phyloP scores from a whole-genome alignment of 2,797 vertebrate genomes.

The Dendrocincla fuliginosa region DNA sequence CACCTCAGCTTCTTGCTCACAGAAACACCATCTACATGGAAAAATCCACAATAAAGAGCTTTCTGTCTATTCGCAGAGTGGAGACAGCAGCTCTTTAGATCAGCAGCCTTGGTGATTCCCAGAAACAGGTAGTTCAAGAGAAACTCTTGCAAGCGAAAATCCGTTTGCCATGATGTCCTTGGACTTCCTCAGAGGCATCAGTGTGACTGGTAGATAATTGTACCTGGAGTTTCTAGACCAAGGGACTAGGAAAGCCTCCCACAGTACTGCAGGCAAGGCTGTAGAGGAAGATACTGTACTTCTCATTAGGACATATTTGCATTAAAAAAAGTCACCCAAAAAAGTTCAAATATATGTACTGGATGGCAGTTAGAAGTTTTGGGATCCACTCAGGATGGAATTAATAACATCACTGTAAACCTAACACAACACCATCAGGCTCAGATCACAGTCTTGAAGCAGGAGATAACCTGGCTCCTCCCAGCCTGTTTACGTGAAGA shows the following conservation, averaged over 20 bases:
- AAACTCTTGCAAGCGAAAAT: not conserved
- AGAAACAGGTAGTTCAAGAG: not conserved
- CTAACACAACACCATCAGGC: not conserved
- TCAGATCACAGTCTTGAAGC: not conserved
- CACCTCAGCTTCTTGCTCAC: not conserved
- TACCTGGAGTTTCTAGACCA: not conserved
- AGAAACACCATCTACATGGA: not conserved
- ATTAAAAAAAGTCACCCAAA: not conserved
- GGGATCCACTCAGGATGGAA: not conserved
- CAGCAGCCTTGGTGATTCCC: not conserved
- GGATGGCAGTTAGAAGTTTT: not conserved
- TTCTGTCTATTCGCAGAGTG: not conserved
- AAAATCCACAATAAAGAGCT: not conserved
- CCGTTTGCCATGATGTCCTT: not conserved
- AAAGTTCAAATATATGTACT: not conserved
- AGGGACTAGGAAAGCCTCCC: not conserved
- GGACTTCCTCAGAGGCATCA: not conserved
- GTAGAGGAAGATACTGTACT: not conserved
- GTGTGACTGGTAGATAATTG: not conserved
- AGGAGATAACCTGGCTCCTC: not conserved
- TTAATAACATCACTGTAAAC: rapidly evolving
- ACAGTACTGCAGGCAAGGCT: not conserved
- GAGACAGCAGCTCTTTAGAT: not conserved
- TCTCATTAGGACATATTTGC: not conserved
- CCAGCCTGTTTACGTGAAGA: not conserved